A percentile compares a stretch with the other conserved stretches of the same genome.
Conservation (phyloP, 2,113 vertebrate genomes). For the Chiloscyllium plagiosum region DNA sequence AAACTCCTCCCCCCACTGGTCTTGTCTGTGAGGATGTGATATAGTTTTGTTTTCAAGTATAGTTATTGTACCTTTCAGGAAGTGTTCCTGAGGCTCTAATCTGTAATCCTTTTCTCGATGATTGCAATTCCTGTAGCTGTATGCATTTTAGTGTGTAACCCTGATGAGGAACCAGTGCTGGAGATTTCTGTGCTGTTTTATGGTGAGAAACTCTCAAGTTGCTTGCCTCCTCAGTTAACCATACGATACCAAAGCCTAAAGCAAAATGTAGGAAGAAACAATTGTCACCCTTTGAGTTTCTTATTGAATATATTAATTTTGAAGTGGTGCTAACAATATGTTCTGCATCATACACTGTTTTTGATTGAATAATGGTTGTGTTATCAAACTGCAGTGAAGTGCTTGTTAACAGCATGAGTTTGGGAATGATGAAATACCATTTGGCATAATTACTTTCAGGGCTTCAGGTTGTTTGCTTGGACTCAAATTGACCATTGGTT, state of each 20-base stretch:
- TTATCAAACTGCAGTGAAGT: not conserved
- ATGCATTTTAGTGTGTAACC: not conserved
- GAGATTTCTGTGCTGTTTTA: not conserved
- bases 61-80: not conserved
- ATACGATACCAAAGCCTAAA: not conserved
- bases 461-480: not conserved
- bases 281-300: not conserved
- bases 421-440: not conserved
- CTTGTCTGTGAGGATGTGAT: not conserved
- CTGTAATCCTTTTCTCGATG: not conserved
- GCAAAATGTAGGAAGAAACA: not conserved
- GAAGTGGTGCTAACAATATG: not conserved
- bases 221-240: not conserved
- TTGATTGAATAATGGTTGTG: not conserved
- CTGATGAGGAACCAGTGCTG: not conserved
- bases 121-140: not conserved
- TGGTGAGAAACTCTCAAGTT: not conserved
- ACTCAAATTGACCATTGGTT: not conserved
- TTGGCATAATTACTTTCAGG: not conserved
- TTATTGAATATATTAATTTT: not conserved
- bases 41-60: not conserved
- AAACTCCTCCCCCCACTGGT: not conserved
- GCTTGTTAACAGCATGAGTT: not conserved
- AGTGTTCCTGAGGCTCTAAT: not conserved
- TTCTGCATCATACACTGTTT: not conserved